Percentiles rank a stretch among this genome's conserved stretches.
phyloP scores from a whole-genome alignment of 2,888 invertebrate genomes.

The Acrocyrtus sp. region DNA sequence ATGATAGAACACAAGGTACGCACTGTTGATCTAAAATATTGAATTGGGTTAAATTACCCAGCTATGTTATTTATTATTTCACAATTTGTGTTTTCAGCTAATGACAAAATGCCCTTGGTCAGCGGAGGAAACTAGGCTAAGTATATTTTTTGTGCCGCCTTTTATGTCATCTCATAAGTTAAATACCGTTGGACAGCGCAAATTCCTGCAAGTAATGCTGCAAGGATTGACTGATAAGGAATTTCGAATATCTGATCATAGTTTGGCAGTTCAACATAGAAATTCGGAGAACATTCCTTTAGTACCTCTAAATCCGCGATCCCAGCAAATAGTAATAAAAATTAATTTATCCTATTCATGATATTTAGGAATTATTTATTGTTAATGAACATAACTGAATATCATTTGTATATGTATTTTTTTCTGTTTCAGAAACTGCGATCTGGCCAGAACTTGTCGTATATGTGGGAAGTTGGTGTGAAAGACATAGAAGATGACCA shows the following conservation, averaged over 20 bases:
- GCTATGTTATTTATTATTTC: slow-evolving; percentile 1
- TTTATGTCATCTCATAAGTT: slow-evolving; percentile 82
- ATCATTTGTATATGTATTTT: slow-evolving; percentile 9
- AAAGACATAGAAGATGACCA: slow-evolving; percentile 64
- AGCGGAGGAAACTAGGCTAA: slow-evolving; percentile 76
- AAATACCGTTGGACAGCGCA: slow-evolving; percentile 83
- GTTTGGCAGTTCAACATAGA: slow-evolving; percentile 60
- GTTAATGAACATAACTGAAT: too few relatives aligned
- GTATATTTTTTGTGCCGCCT: slow-evolving; percentile 84
- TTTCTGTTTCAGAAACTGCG: slow-evolving; percentile 72
- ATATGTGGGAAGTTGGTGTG: slow-evolving; percentile 83
- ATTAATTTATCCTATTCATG: background rate
- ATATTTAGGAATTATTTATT: background rate
- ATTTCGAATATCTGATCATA: slow-evolving; percentile 56
- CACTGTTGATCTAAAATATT: background rate
- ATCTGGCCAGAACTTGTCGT: slow-evolving; percentile 80
- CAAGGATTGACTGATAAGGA: slow-evolving; percentile 66
- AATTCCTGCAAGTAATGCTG: slow-evolving; percentile 81
- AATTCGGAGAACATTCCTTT: slow-evolving; percentile 65
- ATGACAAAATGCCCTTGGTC: slow-evolving; percentile 84
- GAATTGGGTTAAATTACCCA: slow-evolving; percentile 1
- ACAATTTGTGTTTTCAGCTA: slow-evolving; percentile 67
- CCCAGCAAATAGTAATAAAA: slow-evolving; percentile 66
- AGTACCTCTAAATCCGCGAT: slow-evolving; percentile 75
- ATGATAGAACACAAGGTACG: slow-evolving; percentile 78